Conservation (phyloP, 2,888 invertebrate species). For the Drosophila engyochracea region DNA sequence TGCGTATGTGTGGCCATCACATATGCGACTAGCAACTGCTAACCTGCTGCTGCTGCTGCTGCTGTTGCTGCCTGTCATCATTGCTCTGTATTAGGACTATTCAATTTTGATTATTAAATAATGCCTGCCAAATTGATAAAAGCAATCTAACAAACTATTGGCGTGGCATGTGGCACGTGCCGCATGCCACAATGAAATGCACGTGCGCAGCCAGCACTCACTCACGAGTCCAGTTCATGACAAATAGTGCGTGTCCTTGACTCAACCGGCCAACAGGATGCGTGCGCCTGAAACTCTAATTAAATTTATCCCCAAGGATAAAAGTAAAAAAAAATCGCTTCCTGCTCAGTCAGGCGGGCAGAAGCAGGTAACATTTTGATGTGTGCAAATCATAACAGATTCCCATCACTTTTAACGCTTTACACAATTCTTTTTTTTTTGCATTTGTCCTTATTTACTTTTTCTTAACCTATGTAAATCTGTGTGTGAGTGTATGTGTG, state of each 20-base stretch:
- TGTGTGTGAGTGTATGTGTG: background rate
- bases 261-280: conserved; percentile 36
- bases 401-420: conserved; percentile 74
- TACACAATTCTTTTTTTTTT: conserved; percentile 66
- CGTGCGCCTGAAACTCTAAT: conserved; percentile 54
- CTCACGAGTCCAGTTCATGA: conserved; percentile 22
- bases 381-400: conserved; percentile 71
- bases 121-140: conserved; percentile 66
- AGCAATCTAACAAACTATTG: conserved; percentile 49
- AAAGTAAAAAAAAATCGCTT: conserved; percentile 38
- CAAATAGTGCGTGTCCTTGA: conserved; percentile 69
- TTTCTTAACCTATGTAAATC: conserved; percentile 5
- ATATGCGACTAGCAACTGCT: conserved; percentile 32
- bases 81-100: conserved; percentile 71
- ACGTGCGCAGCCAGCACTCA: conserved; percentile 33
- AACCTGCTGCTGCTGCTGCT: conserved; percentile 47
- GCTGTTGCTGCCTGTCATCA: conserved; percentile 54
- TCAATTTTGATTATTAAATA: conserved; percentile 83
- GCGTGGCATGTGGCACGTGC: conserved; percentile 62
- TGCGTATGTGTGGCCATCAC: conserved; percentile 36
- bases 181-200: conserved; percentile 48
- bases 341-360: conserved; percentile 43
- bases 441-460: conserved; percentile 54
- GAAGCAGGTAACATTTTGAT: conserved; percentile 11
- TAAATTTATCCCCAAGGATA: conserved; percentile 51